phyloP scores from a whole-genome alignment of 2,797 vertebrate genomes.

The Ptychadena robeensis region DNA sequence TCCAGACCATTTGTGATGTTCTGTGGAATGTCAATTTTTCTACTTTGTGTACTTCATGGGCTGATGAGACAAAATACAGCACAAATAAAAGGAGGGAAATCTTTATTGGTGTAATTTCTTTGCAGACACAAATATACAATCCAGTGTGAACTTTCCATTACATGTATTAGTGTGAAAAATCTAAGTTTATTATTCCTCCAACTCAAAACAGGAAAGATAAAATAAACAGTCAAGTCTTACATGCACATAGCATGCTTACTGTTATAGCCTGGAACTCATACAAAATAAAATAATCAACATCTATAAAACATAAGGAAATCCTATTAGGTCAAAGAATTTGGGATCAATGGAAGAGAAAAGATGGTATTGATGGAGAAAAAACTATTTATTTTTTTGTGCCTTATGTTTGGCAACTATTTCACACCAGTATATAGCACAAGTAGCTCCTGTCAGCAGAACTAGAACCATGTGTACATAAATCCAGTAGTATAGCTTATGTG shows the following conservation, averaged over 20 bases:
- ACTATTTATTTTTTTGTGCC: not conserved
- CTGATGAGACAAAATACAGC: not conserved
- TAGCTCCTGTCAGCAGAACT: not conserved
- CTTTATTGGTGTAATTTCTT: conserved; percentile 36
- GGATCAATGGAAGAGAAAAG: not conserved
- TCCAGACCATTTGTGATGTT: too few species aligned
- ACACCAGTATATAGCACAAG: conserved; percentile 3
- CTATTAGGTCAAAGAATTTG: not conserved
- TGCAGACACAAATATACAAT: conserved; percentile 52
- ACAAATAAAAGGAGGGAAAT: conserved; percentile 23
- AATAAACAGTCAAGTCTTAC: not conserved
- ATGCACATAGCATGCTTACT: not conserved
- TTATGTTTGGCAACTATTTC: not conserved
- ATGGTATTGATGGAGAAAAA: not conserved
- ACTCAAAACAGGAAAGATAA: not conserved
- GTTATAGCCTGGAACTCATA: not conserved
- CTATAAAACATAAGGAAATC: not conserved
- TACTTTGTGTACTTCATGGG: too few species aligned
- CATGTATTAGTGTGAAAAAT: not conserved
- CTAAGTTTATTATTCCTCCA: not conserved
- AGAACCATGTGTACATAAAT: not conserved
- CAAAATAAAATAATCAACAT: not conserved
- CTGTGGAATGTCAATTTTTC: too few species aligned
- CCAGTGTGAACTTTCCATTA: conserved; percentile 41
- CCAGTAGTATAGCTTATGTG: not conserved